phyloP scores from a whole-genome alignment of 2,113 vertebrate genomes.

The Zosterops pallidus region DNA sequence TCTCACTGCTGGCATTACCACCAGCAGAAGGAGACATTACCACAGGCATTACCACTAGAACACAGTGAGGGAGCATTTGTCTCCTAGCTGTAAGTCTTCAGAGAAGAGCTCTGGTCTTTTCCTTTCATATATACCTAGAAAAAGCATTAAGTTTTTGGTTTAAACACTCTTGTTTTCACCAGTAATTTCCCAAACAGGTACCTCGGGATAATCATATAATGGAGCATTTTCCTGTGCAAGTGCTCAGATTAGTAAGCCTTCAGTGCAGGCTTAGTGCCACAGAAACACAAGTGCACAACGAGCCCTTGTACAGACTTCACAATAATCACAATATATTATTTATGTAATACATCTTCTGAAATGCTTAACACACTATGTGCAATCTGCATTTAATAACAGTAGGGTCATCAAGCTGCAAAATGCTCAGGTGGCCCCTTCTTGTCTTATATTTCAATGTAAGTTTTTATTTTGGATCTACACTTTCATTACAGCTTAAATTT shows the following conservation, averaged over 20 bases:
- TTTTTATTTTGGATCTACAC: neutral
- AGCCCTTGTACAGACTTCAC: neutral
- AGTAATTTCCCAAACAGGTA: neutral
- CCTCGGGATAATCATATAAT: neutral
- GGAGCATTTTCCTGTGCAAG: neutral
- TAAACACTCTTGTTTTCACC: neutral
- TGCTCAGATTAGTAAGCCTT: neutral
- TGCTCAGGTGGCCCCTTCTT: neutral
- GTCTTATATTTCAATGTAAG: neutral
- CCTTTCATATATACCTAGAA: neutral
- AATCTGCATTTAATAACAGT: neutral
- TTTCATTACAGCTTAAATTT: neutral
- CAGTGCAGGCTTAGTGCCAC: neutral
- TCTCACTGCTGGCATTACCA: neutral
- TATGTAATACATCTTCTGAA: neutral
- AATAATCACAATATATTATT: neutral
- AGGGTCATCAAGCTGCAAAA: neutral
- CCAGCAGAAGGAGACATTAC: neutral
- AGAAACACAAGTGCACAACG: neutral
- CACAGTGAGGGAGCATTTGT: neutral
- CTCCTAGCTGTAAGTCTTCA: neutral
- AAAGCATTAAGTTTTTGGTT: neutral
- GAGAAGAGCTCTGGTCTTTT: neutral
- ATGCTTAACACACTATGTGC: neutral
- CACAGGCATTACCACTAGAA: neutral